Evolutionary conservation across 37 sponge, comb jelly and placozoan species (phyloP).

Genomic region (Corticium candelabrum): DNA sequence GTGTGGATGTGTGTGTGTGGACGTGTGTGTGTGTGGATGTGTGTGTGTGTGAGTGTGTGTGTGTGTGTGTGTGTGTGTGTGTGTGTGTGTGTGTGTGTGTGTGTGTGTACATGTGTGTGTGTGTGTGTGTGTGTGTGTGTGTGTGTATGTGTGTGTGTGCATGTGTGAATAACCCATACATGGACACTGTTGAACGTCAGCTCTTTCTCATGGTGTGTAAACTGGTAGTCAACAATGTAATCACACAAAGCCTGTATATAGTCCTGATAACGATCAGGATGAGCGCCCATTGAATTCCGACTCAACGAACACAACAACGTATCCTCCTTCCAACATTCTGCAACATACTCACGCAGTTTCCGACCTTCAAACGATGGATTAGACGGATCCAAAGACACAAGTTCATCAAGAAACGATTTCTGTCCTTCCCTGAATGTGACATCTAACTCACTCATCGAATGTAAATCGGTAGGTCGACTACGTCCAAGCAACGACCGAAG

Average conservation of each 20-base stretch:
- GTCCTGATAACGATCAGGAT: neutral
- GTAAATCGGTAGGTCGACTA: neutral
- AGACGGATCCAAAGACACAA: neutral
- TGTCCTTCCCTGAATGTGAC: neutral
- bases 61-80: too few species aligned
- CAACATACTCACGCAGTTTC: neutral
- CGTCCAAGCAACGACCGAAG: neutral
- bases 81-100: too few species aligned
- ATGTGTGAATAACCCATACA: neutral
- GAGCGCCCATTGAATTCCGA: neutral
- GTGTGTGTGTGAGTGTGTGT: too few species aligned
- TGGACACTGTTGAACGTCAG: neutral
- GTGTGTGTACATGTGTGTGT: too few species aligned
- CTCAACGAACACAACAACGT: too few species aligned
- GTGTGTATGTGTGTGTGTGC: too few species aligned
- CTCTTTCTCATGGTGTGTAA: neutral
- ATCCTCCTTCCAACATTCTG: neutral
- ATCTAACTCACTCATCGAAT: neutral
- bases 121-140: too few species aligned
- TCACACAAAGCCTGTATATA: neutral
- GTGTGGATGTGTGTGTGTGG: too few species aligned
- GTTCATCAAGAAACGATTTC: neutral
- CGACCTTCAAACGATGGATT: slow-evolving; percentile 1
- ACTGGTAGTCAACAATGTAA: neutral
- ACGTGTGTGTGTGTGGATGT: too few species aligned